Evolutionary conservation across 1,140 invertebrate genomes (phyloP).

Genomic region (Mylabris phalerata): DNA sequence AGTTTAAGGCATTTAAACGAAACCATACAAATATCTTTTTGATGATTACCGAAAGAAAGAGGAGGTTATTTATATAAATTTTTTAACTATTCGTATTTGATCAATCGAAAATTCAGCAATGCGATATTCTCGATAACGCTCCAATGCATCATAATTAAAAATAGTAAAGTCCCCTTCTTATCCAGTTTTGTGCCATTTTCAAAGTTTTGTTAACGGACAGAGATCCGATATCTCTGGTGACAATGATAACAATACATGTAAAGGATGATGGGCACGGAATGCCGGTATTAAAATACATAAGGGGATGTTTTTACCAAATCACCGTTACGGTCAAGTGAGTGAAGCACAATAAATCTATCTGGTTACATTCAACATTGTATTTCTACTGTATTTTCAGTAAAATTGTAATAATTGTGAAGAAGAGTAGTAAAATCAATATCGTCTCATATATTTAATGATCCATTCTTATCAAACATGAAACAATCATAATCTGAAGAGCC

Average conservation of each 20-base stretch:
- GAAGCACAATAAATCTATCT: background rate
- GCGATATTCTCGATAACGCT: background rate
- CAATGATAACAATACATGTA: conserved; percentile 29
- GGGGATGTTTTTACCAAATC: too few species aligned
- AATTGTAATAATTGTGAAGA: background rate
- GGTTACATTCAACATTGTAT: conserved; percentile 2
- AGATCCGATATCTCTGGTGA: conserved; percentile 35
- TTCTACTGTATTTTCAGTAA: too few species aligned
- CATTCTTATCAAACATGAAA: background rate
- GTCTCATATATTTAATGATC: background rate
- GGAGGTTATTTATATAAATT: background rate
- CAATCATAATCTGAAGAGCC: conserved; percentile 13
- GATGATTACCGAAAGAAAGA: conserved; percentile 1
- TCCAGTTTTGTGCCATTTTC: conserved; percentile 8
- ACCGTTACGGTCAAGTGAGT: too few species aligned
- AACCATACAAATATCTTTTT: conserved; percentile 16
- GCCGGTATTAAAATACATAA: too few species aligned
- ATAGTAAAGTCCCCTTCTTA: too few species aligned
- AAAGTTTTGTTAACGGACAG: conserved; percentile 19
- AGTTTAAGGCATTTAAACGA: conserved; percentile 20
- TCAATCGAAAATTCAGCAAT: conserved; percentile 30
- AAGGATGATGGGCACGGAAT: background rate
- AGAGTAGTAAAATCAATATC: background rate
- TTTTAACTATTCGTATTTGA: conserved; percentile 27
- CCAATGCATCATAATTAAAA: too few species aligned